Evolutionary conservation across 2,888 invertebrate genomes (phyloP).

Genomic region (Labia minor): DNA sequence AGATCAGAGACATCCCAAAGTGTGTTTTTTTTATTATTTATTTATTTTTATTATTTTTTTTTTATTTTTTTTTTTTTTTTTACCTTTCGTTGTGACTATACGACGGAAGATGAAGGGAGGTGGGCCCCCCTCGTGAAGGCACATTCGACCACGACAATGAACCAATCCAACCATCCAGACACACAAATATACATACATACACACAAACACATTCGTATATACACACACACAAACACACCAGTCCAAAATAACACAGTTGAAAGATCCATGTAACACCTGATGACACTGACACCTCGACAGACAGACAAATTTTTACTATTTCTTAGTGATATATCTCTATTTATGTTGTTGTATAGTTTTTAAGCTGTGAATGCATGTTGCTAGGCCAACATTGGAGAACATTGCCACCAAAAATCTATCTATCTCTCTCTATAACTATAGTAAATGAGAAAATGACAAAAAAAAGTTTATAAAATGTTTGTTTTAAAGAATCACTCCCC

Average conservation of each 20-base stretch:
- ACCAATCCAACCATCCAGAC: neutral
- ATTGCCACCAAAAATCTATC: too few relatives aligned
- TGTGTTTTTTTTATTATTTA: too few relatives aligned
- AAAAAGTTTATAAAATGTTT: neutral
- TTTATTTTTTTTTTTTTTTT: too few relatives aligned
- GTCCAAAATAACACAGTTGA: too few relatives aligned
- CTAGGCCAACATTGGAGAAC: neutral
- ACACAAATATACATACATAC: neutral
- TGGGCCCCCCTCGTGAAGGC: too few relatives aligned
- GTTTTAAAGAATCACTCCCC: neutral
- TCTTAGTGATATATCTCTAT: constrained; percentile 3
- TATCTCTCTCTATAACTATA: neutral
- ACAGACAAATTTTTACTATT: neutral
- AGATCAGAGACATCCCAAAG: too few relatives aligned
- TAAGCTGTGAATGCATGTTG: constrained; percentile 13
- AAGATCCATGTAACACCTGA: neutral
- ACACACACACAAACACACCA: too few relatives aligned
- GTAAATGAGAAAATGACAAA: neutral
- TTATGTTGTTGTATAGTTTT: constrained; percentile 13
- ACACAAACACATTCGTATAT: neutral
- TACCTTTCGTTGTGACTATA: too few relatives aligned
- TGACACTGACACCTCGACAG: neutral
- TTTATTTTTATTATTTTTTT: too few relatives aligned
- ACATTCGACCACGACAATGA: neutral
- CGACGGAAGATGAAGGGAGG: too few relatives aligned